These are phyloP conservation scores for Marronus borbonicus DNA, from an alignment of 2,888 invertebrate species.

Conservation along the genomic window DNA sequence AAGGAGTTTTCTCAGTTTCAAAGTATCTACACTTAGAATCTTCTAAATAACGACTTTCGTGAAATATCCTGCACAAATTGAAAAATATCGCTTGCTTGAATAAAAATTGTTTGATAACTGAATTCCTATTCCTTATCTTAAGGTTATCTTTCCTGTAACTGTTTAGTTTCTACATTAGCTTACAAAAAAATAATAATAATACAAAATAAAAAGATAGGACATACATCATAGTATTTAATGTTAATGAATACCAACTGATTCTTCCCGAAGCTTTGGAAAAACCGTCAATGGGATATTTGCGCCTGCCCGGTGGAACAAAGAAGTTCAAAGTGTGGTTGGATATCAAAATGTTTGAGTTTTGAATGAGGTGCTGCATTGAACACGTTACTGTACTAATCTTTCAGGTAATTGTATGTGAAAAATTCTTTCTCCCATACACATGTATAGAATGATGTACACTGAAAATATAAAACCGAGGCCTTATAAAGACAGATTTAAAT, in stretches of 20 bases:
- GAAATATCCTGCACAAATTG: no score
- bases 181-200: no score
- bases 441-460: not conserved
- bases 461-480: not conserved
- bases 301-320: slow-evolving; percentile 6
- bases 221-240: not conserved
- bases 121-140: no score
- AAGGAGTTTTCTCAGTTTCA: no score
- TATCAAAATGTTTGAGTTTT: slow-evolving; percentile 43
- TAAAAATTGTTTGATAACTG: no score
- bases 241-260: not conserved
- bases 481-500: slow-evolving; percentile 5
- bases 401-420: slow-evolving; percentile 49
- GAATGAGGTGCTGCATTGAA: slow-evolving; percentile 46
- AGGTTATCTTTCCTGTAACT: no score
- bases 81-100: no score
- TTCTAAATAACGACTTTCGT: no score
- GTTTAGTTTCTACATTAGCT: no score
- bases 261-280: not conserved
- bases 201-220: no score
- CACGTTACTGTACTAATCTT: slow-evolving; percentile 42
- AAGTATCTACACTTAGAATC: no score
- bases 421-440: slow-evolving; percentile 37
- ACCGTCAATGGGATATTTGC: not conserved
- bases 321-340: slow-evolving; percentile 37